Percentiles rank a stretch among this genome's conserved stretches.
Conservation (phyloP, 2,113 vertebrate species). For the Callospermophilus lateralis region DNA sequence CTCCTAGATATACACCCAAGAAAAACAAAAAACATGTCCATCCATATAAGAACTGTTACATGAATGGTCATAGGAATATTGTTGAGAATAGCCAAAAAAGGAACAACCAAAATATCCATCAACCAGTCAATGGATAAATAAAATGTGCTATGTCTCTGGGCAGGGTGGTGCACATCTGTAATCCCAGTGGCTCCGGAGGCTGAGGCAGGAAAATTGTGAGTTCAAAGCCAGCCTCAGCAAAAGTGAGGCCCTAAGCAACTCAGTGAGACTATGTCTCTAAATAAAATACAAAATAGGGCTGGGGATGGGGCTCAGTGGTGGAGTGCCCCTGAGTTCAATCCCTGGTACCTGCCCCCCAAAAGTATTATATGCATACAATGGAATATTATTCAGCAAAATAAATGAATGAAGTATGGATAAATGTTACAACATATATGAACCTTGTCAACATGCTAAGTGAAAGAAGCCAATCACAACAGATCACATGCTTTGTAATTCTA, state of each 20-base stretch:
- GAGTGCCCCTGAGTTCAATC: no score
- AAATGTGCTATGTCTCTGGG: background rate
- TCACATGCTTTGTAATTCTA: background rate
- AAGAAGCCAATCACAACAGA: background rate
- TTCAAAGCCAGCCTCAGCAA: no score
- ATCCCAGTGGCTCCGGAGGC: no score
- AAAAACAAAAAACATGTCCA: conserved; percentile 10
- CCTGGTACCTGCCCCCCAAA: background rate
- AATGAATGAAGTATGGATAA: background rate
- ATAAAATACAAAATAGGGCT: no score
- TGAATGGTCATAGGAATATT: background rate
- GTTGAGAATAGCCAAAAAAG: background rate
- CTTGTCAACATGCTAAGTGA: background rate
- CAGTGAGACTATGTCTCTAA: no score
- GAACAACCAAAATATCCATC: background rate
- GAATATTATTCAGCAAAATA: conserved; percentile 7
- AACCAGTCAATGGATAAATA: conserved; percentile 2
- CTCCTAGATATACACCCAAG: background rate
- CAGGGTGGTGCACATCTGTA: no score
- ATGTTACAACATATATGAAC: background rate
- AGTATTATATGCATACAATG: background rate
- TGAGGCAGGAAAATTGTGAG: no score
- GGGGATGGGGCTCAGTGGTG: no score
- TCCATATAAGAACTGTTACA: background rate
- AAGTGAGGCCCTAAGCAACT: no score